A percentile compares a stretch with the other conserved stretches of the same genome.
phyloP scores from a whole-genome alignment of 1,140 invertebrate species.

The Hirudo medicinalis region DNA sequence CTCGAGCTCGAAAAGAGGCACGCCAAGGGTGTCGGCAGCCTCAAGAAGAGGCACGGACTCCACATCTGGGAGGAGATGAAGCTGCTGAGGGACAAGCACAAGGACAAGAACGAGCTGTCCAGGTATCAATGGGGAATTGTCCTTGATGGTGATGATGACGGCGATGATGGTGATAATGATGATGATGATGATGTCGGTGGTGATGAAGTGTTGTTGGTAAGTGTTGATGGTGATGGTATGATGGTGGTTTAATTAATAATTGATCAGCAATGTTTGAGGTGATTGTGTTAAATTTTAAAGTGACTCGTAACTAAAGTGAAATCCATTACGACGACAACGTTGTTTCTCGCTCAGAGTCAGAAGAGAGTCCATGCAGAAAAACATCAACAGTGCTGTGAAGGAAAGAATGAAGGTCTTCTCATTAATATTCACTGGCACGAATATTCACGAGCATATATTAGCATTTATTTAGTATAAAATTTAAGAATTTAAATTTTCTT shows the following conservation, averaged over 20 bases:
- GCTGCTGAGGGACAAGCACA: slow-evolving; percentile 59
- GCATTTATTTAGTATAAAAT: too few relatives aligned
- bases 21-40: slow-evolving; percentile 49
- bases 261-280: neutral
- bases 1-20: slow-evolving; percentile 46
- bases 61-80: slow-evolving; percentile 73
- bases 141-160: neutral
- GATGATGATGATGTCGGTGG: neutral
- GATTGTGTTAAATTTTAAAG: neutral
- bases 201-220: neutral
- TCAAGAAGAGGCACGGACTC: slow-evolving; percentile 67
- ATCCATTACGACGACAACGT: neutral
- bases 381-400: slow-evolving; percentile 38
- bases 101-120: slow-evolving; percentile 75
- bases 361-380: slow-evolving; percentile 40
- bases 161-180: slow-evolving; percentile 3
- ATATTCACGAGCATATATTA: neutral
- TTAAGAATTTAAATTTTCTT: too few relatives aligned
- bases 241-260: neutral
- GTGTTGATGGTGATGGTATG: too few relatives aligned
- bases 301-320: too few relatives aligned
- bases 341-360: slow-evolving; percentile 35
- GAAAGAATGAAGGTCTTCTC: slow-evolving; percentile 37
- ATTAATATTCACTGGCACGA: neutral
- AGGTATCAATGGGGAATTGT: slow-evolving; percentile 38